Base-by-base conservation (phyloP, 2,888 invertebrate species). In the Drosophila recens region DNA sequence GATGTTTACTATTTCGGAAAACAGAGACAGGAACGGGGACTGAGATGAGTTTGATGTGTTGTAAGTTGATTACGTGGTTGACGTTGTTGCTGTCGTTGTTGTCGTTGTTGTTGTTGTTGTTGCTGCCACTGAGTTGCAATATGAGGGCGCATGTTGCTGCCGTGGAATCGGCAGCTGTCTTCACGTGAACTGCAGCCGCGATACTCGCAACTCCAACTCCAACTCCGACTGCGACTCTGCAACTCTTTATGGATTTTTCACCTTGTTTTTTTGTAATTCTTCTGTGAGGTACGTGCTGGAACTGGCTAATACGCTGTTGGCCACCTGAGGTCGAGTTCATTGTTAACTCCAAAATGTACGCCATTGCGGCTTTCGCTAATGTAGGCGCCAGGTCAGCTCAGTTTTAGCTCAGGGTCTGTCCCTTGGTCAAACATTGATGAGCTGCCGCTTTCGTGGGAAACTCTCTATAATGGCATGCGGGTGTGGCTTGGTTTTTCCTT, bases 391-490 rank as follows among this genome's bases (percentile, higher is more conserved):
- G 42, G 43, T 57, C 34, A 6, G 42, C 3, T 40, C 40, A 36
- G 36, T 5, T 27, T 42, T 33, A 40, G 45, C 51, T 51, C 34
- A 13, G 49, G 77, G 67, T 52, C 67, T 68, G 59, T 61, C 70
- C 76, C 68, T 63, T 78, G 72, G 84, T 72, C 83, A 75, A 75
- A 73, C 51, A 67, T 9, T n/a, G 61, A 51, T 72, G 64, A 70
- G 66, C 69, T 63, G 69, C 74, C 57, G 85, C 46, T 67, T 58
- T 80, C 90, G 90, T 90, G 90, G 90, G 90, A 90, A 90, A 87
- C 80, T 91, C 89, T 85, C 79, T 79, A 67, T 81, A 87, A 80
- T 79, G 90, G 82, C 90, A 90, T 90, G 90, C 90, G 90, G 90
- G 90, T 91, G 90, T 89, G 88, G 88, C 75, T 89, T 89, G 87